Conservation (phyloP, 2,888 invertebrate species). For the Orthonychiurus folsomi region DNA sequence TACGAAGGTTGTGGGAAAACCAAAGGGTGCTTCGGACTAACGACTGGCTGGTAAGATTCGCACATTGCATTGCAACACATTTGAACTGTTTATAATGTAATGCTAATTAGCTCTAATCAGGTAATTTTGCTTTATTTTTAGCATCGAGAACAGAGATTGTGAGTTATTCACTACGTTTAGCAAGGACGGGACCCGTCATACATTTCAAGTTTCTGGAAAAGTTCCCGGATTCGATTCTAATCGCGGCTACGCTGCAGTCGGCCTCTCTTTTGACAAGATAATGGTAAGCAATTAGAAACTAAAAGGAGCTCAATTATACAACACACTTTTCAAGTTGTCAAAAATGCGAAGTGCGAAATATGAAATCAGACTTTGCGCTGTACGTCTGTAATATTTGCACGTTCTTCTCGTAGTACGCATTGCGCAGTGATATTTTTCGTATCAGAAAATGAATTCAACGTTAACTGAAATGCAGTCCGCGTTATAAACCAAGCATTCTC, state of each 20-base stretch:
- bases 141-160: conserved; percentile 58
- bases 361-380: not conserved
- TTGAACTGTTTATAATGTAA: too few relatives aligned
- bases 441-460: too few relatives aligned
- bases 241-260: conserved; percentile 14
- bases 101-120: conserved; percentile 56
- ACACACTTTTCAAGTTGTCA: not conserved
- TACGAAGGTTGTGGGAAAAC: conserved; percentile 62
- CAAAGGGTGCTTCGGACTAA: conserved; percentile 71
- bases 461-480: not conserved
- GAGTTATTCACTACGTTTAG: conserved; percentile 52
- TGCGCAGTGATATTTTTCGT: too few relatives aligned
- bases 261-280: conserved; percentile 50
- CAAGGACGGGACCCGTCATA: not conserved
- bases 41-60: too few relatives aligned
- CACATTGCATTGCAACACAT: too few relatives aligned
- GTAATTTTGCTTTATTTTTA: too few relatives aligned
- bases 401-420: too few relatives aligned
- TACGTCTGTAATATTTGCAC: not conserved
- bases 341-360: not conserved
- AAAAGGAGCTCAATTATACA: not conserved
- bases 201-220: conserved; percentile 10
- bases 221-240: conserved; percentile 44
- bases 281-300: conserved; percentile 53
- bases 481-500: too few relatives aligned